These are phyloP conservation scores for Ambastaia sidthimunki DNA, from an alignment of 2,797 vertebrate genomes.

Conservation along the genomic window DNA sequence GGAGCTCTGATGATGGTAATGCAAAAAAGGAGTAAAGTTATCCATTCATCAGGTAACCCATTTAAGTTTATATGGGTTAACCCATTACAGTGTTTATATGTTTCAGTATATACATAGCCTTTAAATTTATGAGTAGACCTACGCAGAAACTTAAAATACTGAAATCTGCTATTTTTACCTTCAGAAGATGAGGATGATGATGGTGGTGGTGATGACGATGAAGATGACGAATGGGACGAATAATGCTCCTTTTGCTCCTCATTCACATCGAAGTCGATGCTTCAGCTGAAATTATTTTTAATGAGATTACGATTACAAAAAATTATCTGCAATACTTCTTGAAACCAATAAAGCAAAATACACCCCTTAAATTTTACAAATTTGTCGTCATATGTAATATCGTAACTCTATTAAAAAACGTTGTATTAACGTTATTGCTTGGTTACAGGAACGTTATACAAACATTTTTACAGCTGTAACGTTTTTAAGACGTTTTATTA, in stretches of 20 bases:
- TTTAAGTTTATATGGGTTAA: neutral
- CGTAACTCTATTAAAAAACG: too few species aligned
- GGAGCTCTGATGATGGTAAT: conserved; percentile 82
- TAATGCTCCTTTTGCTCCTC: conserved; percentile 32
- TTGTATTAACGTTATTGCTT: too few species aligned
- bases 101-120: neutral
- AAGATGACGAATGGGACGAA: conserved; percentile 66
- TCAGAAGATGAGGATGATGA: conserved; percentile 59
- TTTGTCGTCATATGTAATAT: neutral
- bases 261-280: neutral
- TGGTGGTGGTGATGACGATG: conserved; percentile 58
- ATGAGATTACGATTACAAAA: neutral
- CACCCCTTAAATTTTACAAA: neutral
- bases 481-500: too few species aligned
- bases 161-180: neutral
- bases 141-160: too few species aligned
- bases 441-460: too few species aligned
- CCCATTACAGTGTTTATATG: too few species aligned
- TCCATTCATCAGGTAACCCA: conserved; percentile 79
- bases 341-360: conserved; percentile 22
- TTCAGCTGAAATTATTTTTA: neutral
- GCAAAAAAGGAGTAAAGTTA: conserved; percentile 81
- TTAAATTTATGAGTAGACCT: neutral
- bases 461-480: too few species aligned
- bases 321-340: neutral